Percentiles rank a stretch among this genome's conserved stretches.
phyloP scores from a whole-genome alignment of 2,888 invertebrate species.

The Ditylenchus weischeri region DNA sequence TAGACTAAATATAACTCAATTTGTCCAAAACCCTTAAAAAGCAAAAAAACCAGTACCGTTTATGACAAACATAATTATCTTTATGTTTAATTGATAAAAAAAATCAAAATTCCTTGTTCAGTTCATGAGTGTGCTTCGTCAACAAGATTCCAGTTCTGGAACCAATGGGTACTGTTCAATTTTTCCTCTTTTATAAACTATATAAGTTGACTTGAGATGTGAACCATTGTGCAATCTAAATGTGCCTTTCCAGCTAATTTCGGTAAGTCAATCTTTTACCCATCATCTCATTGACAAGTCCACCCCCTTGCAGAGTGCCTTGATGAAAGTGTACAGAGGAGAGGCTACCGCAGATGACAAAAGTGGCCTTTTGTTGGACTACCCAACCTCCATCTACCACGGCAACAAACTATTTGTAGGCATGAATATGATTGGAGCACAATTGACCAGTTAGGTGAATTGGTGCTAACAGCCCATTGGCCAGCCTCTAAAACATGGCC shows the following conservation, averaged over 20 bases:
- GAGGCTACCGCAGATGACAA: neutral
- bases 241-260: conserved; percentile 48
- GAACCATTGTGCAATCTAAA: conserved; percentile 52
- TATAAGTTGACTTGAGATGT: conserved; percentile 37
- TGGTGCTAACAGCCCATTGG: neutral
- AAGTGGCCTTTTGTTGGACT: conserved; percentile 31
- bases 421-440: conserved; percentile 35
- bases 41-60: too few relatives aligned
- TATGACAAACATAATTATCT: too few relatives aligned
- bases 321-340: neutral
- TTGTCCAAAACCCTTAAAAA: too few relatives aligned
- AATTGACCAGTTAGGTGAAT: conserved; percentile 10
- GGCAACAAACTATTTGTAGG: conserved; percentile 37
- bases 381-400: conserved; percentile 32
- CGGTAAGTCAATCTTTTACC: conserved; percentile 32
- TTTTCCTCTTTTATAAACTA: too few relatives aligned
- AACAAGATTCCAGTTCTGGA: conserved; percentile 22
- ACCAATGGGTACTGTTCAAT: too few relatives aligned
- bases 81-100: too few relatives aligned
- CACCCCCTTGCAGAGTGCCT: neutral
- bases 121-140: conserved; percentile 21
- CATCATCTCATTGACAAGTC: too few relatives aligned
- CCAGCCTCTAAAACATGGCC: conserved; percentile 7
- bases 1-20: too few relatives aligned
- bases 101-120: too few relatives aligned